phyloP scores from a whole-genome alignment of 2,797 vertebrate species.

The Ceryle rudis region DNA sequence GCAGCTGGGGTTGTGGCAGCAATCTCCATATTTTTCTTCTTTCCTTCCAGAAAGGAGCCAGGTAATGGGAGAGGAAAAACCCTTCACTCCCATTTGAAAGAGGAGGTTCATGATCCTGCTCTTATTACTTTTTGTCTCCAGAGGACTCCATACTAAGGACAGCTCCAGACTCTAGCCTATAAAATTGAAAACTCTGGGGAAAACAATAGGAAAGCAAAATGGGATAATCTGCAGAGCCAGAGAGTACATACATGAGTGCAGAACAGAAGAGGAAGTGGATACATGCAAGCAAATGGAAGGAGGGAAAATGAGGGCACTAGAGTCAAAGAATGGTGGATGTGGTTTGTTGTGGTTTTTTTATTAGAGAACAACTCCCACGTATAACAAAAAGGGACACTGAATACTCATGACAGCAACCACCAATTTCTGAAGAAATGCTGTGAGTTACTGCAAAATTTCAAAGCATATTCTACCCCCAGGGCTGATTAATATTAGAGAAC shows the following conservation, averaged over 20 bases:
- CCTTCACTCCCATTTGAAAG: neutral
- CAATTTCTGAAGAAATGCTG: neutral
- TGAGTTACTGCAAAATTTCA: neutral
- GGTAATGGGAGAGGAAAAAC: neutral
- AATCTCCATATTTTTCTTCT: neutral
- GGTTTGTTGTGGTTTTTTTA: neutral
- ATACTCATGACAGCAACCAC: neutral
- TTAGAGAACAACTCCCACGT: neutral
- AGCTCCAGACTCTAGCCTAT: neutral
- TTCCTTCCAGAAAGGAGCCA: neutral
- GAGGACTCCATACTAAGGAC: neutral
- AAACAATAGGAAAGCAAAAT: neutral
- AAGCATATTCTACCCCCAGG: neutral
- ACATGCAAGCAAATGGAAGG: neutral
- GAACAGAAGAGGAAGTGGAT: neutral
- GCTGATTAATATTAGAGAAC: neutral
- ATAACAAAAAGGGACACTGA: neutral
- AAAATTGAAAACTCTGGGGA: neutral
- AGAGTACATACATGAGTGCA: neutral
- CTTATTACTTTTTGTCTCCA: neutral
- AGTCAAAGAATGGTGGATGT: neutral
- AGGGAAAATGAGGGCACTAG: neutral
- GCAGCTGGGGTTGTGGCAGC: neutral
- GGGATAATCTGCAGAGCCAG: neutral
- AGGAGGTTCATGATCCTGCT: neutral